Evolutionary conservation across 1,140 invertebrate species (phyloP).

Genomic region (Thaumatotibia leucotreta): DNA sequence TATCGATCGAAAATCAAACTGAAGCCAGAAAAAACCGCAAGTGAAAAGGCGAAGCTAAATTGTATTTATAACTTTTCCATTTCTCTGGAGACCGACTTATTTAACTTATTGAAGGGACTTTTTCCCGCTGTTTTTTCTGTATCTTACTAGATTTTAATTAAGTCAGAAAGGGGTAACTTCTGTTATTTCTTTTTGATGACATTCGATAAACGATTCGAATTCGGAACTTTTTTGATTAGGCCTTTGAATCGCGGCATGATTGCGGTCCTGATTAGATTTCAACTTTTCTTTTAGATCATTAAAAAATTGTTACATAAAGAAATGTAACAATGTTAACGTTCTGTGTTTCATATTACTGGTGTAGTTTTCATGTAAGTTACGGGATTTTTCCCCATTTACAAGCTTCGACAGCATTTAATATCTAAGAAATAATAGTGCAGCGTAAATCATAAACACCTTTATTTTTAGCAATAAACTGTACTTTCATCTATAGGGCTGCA

Average conservation of each 20-base stretch:
- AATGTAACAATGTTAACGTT: neutral
- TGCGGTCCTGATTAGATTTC: constrained; percentile 43
- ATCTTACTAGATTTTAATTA: constrained; percentile 60
- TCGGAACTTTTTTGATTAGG: constrained; percentile 53
- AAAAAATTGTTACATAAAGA: neutral
- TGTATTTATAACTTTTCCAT: neutral
- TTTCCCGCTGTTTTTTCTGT: constrained; percentile 35
- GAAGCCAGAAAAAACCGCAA: constrained; percentile 1
- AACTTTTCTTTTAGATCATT: constrained; percentile 17
- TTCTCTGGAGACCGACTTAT: neutral
- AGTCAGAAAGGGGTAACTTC: constrained; percentile 46
- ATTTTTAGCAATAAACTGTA: constrained; percentile 40
- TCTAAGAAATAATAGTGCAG: constrained; percentile 30
- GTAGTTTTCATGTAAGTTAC: neutral
- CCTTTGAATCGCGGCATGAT: constrained; percentile 42
- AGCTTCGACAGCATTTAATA: constrained; percentile 29
- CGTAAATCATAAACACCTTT: constrained; percentile 57
- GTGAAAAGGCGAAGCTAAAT: constrained; percentile 8
- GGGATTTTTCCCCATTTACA: neutral
- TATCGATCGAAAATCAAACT: constrained; percentile 3
- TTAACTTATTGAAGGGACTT: constrained; percentile 23
- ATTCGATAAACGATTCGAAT: constrained; percentile 60
- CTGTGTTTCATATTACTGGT: neutral
- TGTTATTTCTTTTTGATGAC: constrained; percentile 66
- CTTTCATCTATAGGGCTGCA: constrained; percentile 62